Percentiles rank a stretch among this genome's conserved stretches.
Conservation (phyloP, 2,113 vertebrate genomes). For the Heterotilapia buettikoferi region DNA sequence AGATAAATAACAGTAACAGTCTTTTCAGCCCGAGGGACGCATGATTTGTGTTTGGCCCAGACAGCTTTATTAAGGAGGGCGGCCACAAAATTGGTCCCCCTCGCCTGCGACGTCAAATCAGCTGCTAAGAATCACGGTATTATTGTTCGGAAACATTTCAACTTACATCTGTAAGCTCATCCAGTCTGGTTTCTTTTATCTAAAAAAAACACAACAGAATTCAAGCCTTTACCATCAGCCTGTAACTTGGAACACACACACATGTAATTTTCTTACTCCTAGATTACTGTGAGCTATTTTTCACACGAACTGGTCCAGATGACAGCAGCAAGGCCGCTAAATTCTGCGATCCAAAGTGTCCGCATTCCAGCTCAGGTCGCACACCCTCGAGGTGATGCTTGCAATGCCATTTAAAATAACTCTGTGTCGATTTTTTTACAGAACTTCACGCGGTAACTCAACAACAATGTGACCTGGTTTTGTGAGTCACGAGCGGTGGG, state of each 20-base stretch:
- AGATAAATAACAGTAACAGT: not conserved
- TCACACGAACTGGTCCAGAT: not conserved
- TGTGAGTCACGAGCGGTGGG: not conserved
- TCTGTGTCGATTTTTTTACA: not conserved
- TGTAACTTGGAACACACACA: not conserved
- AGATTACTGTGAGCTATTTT: not conserved
- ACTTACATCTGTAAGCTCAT: not conserved
- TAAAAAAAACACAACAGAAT: not conserved
- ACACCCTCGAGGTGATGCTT: not conserved
- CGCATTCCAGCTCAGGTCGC: not conserved
- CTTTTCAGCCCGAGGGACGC: not conserved
- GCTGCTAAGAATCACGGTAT: not conserved
- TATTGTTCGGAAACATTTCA: not conserved
- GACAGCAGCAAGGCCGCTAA: fast-evolving
- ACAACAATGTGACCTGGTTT: not conserved
- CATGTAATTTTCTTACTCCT: not conserved
- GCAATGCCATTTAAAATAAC: not conserved
- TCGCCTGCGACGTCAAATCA: not conserved
- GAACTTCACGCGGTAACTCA: fast-evolving
- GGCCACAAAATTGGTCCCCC: not conserved
- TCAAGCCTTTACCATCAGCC: not conserved
- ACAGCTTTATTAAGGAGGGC: not conserved
- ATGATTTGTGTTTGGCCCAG: not conserved
- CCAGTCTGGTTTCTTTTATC: not conserved
- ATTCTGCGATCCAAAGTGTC: not conserved